These are phyloP conservation scores for Chalcosyrphus nemorum DNA, from an alignment of 2,888 invertebrate species.

Conservation along the genomic window DNA sequence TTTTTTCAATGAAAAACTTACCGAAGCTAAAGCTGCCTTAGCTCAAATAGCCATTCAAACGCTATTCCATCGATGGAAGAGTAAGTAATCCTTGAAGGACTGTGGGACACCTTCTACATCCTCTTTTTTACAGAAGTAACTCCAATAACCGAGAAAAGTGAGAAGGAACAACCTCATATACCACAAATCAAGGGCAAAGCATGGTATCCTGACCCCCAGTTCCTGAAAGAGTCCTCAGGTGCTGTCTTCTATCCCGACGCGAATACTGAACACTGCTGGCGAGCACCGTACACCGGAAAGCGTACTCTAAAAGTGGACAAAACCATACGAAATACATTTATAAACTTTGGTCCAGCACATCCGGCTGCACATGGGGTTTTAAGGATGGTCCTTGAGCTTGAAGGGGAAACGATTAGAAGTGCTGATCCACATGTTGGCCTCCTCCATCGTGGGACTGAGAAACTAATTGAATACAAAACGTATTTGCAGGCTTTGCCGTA, in stretches of 20 bases:
- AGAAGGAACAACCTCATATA: background rate
- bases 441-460: conserved; percentile 94
- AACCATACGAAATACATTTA: conserved; percentile 85
- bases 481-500: conserved; percentile 92
- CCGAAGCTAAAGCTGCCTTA: conserved; percentile 5
- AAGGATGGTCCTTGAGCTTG: conserved; percentile 89
- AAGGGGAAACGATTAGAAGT: conserved; percentile 90
- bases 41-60: conserved; percentile 26
- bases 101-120: too few relatives aligned
- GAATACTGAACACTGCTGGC: conserved; percentile 76
- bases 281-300: conserved; percentile 80
- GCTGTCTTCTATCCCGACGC: conserved; percentile 85
- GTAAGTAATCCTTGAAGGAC: conserved; percentile 7
- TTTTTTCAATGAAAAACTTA: background rate
- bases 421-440: conserved; percentile 94
- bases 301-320: conserved; percentile 83
- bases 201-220: conserved; percentile 88
- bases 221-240: conserved; percentile 83
- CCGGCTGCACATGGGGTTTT: conserved; percentile 96
- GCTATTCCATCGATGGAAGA: conserved; percentile 30
- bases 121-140: background rate
- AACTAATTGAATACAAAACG: conserved; percentile 94
- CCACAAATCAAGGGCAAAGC: background rate
- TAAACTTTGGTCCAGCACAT: conserved; percentile 95
- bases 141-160: background rate